Percentiles rank a stretch among this genome's conserved stretches.
These are phyloP conservation scores for Fregata magnificens DNA, from an alignment of 2,113 vertebrate genomes.

Conservation along the genomic window DNA sequence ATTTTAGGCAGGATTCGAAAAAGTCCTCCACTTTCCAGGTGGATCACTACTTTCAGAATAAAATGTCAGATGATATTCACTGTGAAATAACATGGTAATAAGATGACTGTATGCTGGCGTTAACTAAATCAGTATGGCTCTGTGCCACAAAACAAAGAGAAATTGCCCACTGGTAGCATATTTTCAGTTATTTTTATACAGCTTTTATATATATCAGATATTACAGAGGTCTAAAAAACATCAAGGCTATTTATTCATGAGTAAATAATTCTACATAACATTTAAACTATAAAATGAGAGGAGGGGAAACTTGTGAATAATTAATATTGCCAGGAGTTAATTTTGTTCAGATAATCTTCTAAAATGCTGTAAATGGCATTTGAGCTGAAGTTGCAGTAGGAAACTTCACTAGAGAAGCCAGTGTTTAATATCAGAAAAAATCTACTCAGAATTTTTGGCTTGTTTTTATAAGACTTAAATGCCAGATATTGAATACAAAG, in stretches of 20 bases:
- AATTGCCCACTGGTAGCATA: background rate
- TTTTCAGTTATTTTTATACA: background rate
- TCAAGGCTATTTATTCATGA: background rate
- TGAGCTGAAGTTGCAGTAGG: background rate
- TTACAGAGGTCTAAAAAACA: background rate
- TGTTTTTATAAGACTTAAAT: background rate
- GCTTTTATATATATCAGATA: background rate
- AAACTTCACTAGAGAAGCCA: background rate
- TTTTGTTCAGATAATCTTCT: background rate
- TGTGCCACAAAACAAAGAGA: background rate
- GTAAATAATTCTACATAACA: background rate
- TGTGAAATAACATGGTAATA: background rate
- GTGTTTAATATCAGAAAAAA: background rate
- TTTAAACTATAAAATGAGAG: background rate
- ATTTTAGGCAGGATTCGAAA: background rate
- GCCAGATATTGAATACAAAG: background rate
- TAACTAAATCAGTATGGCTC: background rate
- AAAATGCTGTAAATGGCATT: background rate
- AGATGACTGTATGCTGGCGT: background rate
- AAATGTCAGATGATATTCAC: background rate
- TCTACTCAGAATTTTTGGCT: background rate
- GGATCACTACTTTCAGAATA: background rate
- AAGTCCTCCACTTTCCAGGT: background rate
- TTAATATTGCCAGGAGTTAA: background rate
- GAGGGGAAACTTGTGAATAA: background rate